Evolutionary conservation across 2,113 vertebrate species (phyloP).

Genomic region (Erythrolamprus reginae): DNA sequence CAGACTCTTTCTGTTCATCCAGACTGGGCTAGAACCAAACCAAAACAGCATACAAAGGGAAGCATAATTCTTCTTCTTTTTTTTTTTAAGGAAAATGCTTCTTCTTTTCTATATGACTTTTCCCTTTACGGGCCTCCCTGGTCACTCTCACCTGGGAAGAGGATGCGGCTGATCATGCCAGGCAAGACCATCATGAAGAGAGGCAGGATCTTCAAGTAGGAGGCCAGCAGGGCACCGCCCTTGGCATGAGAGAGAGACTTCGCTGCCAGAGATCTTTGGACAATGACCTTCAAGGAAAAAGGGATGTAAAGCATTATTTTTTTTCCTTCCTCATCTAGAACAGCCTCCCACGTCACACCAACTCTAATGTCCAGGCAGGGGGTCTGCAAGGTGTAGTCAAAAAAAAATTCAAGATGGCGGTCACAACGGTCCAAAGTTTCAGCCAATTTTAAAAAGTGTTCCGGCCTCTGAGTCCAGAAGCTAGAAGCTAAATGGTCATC

Average conservation of each 20-base stretch:
- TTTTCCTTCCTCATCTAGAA: neutral
- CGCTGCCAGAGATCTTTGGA: constrained; percentile 89
- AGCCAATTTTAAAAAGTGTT: neutral
- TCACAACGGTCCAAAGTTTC: neutral
- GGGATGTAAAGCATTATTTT: neutral
- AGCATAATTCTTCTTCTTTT: too few relatives aligned
- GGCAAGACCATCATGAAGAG: constrained; percentile 93
- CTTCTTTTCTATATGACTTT: neutral
- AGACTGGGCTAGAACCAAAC: neutral
- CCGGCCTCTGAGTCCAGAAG: neutral
- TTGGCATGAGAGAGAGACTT: constrained; percentile 91
- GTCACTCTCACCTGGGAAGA: constrained; percentile 83
- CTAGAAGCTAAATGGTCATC: neutral
- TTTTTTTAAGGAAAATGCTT: neutral
- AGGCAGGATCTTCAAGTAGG: constrained; percentile 89
- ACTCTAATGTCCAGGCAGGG: too few relatives aligned
- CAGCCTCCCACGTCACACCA: neutral
- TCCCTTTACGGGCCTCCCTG: too few relatives aligned
- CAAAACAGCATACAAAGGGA: too few relatives aligned
- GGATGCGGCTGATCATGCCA: constrained; percentile 93
- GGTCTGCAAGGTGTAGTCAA: neutral
- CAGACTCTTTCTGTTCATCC: neutral
- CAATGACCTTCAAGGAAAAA: constrained; percentile 82
- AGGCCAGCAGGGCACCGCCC: constrained; percentile 88
- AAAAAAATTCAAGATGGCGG: neutral